Percentiles rank a stretch among this genome's conserved stretches.
Evolutionary conservation across 2,113 vertebrate genomes (phyloP).

Genomic region (Rhabdomys dilectus): DNA sequence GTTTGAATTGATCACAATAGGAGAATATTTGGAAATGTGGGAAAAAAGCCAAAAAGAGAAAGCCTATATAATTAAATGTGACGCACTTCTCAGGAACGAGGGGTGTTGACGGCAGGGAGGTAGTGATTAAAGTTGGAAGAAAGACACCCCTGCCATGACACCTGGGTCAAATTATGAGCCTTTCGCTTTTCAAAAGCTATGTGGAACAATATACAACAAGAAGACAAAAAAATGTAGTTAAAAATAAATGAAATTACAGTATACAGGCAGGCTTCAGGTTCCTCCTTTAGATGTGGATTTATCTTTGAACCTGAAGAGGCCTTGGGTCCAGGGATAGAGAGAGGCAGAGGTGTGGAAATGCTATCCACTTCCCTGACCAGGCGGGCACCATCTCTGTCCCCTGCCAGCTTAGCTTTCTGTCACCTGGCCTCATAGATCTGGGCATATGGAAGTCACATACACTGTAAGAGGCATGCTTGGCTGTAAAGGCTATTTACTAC

Average conservation of each 20-base stretch:
- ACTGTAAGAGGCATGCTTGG: no score
- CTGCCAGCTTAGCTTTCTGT: background rate
- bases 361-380: no score
- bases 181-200: background rate
- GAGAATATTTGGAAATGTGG: background rate
- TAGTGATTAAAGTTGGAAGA: background rate
- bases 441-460: background rate
- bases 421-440: background rate
- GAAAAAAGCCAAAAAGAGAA: slow-evolving; percentile 3
- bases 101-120: no score
- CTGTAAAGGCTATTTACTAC: background rate
- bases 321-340: background rate
- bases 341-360: background rate
- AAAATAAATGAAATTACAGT: background rate
- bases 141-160: background rate
- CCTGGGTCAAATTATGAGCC: background rate
- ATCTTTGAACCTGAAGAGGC: background rate
- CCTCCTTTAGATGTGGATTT: background rate
- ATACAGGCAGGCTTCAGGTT: background rate
- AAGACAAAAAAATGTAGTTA: background rate
- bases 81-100: background rate
- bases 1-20: background rate
- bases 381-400: background rate
- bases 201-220: background rate
- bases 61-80: background rate